Conservation (phyloP, 2,113 vertebrate genomes). For the Poeciliopsis turrubarensis region DNA sequence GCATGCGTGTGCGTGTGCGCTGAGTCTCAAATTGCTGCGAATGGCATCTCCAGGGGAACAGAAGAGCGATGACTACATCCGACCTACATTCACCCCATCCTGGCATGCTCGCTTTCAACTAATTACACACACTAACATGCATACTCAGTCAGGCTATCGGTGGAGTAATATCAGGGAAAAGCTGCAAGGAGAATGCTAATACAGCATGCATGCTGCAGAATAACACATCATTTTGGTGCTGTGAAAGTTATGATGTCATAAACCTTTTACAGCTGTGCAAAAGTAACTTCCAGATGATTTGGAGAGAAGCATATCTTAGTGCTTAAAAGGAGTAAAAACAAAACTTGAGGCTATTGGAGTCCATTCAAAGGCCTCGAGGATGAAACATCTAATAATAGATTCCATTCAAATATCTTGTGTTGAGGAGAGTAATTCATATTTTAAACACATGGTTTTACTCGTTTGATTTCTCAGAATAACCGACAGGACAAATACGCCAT, state of each 20-base stretch:
- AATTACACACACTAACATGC: conserved; percentile 58
- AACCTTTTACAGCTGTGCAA: neutral
- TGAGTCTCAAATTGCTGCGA: conserved; percentile 79
- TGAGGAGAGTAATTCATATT: conserved; percentile 25
- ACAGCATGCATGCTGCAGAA: conserved; percentile 8
- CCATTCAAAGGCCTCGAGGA: conserved; percentile 37
- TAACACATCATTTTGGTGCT: conserved; percentile 14
- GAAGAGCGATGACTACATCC: conserved; percentile 74
- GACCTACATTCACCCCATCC: conserved; percentile 78
- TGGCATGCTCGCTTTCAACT: conserved; percentile 54
- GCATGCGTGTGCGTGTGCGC: conserved; percentile 42
- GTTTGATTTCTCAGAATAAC: conserved; percentile 56
- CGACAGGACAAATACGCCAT: conserved; percentile 50
- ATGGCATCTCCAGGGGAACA: conserved; percentile 75
- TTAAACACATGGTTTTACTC: conserved; percentile 11
- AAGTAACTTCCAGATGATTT: conserved; percentile 35
- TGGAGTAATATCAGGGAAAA: conserved; percentile 26
- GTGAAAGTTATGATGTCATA: neutral
- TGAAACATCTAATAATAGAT: conserved; percentile 37
- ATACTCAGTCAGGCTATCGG: conserved; percentile 44
- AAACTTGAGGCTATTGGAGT: conserved; percentile 45
- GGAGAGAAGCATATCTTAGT: conserved; percentile 28
- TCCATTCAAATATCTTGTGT: conserved; percentile 41
- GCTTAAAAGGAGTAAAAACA: conserved; percentile 27
- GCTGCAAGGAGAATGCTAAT: conserved; percentile 11